Evolutionary conservation across 2,113 vertebrate genomes (phyloP).

Genomic region (Calypte anna): DNA sequence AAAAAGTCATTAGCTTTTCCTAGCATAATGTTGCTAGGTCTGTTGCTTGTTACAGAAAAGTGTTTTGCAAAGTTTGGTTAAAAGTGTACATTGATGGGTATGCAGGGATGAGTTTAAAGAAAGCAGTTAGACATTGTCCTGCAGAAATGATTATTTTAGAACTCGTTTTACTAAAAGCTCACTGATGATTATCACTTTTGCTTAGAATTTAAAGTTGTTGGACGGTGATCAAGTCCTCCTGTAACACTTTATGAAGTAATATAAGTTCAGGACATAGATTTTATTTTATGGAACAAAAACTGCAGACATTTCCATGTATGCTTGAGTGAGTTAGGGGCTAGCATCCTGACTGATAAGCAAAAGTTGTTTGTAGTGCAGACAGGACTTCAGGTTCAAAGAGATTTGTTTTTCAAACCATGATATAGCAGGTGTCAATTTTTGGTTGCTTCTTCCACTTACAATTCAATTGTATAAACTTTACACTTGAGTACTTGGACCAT

Average conservation of each 20-base stretch:
- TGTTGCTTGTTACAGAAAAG: neutral
- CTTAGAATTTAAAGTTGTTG: neutral
- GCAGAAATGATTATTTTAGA: neutral
- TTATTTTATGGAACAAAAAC: neutral
- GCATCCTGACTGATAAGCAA: neutral
- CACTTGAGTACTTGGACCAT: constrained; percentile 32
- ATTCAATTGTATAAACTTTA: constrained; percentile 38
- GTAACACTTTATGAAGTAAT: neutral
- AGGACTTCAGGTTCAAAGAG: neutral
- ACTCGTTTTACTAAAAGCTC: neutral
- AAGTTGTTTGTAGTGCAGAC: neutral
- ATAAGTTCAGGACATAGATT: neutral
- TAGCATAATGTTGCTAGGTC: neutral
- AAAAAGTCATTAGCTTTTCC: neutral
- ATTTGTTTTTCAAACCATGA: neutral
- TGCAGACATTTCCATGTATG: neutral
- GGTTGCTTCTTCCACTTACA: constrained; percentile 2
- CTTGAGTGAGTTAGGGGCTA: neutral
- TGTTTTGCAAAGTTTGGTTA: neutral
- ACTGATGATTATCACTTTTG: neutral
- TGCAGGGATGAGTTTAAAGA: neutral
- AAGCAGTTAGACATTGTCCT: neutral
- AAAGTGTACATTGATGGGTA: neutral
- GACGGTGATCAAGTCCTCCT: neutral
- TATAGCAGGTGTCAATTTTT: constrained; percentile 18